phyloP scores from a whole-genome alignment of 2,888 invertebrate genomes.

The Ellobium chinense region DNA sequence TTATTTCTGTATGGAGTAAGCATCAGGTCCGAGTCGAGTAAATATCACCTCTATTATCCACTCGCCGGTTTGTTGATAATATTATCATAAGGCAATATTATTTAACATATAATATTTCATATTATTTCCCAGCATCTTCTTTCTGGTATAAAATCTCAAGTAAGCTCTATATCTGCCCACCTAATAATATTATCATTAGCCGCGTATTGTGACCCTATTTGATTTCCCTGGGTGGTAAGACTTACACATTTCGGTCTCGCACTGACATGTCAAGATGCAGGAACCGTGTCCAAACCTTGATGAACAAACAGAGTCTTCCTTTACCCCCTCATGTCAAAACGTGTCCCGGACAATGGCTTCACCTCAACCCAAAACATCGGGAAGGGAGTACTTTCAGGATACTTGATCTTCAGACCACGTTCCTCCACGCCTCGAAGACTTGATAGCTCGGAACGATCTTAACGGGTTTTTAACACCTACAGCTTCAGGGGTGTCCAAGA shows the following conservation, averaged over 20 bases:
- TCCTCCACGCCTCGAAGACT: background rate
- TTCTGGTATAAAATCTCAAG: too few relatives aligned
- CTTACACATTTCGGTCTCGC: background rate
- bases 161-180: too few relatives aligned
- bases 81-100: too few relatives aligned
- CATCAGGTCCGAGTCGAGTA: too few relatives aligned
- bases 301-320: constrained; percentile 28
- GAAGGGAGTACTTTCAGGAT: background rate
- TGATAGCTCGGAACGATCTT: too few relatives aligned
- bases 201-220: constrained; percentile 14
- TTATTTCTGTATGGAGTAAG: too few relatives aligned
- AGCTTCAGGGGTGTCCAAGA: too few relatives aligned
- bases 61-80: too few relatives aligned
- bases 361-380: constrained; percentile 4
- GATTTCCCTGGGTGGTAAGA: constrained; percentile 30
- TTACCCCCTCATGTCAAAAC: constrained; percentile 25
- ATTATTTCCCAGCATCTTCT: too few relatives aligned
- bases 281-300: background rate
- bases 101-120: too few relatives aligned
- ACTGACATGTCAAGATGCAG: constrained; percentile 26
- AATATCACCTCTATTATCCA: too few relatives aligned
- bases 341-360: constrained; percentile 26
- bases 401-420: background rate
- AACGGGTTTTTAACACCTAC: constrained; percentile 31
- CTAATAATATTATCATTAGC: constrained; percentile 13